Percentiles rank a stretch among this genome's conserved stretches.
Evolutionary conservation across 2,797 vertebrate genomes (phyloP).

Genomic region (Molossus alvarezi): DNA sequence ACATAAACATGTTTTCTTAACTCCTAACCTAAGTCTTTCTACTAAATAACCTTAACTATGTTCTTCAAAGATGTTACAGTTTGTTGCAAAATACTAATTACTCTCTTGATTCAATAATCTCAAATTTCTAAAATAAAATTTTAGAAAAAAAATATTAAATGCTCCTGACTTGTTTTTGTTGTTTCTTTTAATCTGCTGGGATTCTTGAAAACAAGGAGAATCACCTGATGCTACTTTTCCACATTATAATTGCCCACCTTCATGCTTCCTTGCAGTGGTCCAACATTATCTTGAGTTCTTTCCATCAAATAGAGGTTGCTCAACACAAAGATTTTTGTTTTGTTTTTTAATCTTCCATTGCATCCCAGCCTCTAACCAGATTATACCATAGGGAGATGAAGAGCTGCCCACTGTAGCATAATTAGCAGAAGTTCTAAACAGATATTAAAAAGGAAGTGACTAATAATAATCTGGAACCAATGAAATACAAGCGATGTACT

Average conservation of each 20-base stretch:
- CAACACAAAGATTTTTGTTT: background rate
- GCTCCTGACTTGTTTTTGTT: background rate
- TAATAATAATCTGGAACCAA: conserved; percentile 87
- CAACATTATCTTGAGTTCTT: conserved; percentile 16
- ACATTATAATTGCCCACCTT: background rate
- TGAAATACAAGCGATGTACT: conserved; percentile 86
- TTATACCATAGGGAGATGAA: background rate
- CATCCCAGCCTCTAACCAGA: conserved; percentile 6
- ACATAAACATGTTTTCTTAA: conserved; percentile 37
- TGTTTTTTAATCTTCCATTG: conserved; percentile 26
- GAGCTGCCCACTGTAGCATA: background rate
- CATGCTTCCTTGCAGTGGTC: background rate
- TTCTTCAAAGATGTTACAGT: conserved; percentile 23
- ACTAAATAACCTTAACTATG: conserved; percentile 29
- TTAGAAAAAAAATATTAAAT: conserved; percentile 57
- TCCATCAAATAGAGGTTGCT: background rate
- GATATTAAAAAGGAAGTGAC: conserved; percentile 88
- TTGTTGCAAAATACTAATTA: conserved; percentile 66
- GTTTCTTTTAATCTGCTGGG: conserved; percentile 20
- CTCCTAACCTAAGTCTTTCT: background rate
- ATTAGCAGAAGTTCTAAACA: conserved; percentile 62
- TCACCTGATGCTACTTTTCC: background rate
- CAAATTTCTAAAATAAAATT: conserved; percentile 19
- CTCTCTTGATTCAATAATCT: conserved; percentile 34
- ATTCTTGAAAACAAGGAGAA: conserved; percentile 30